Conservation (phyloP, 2,888 invertebrate genomes). For the Drosophila subsilvestris region DNA sequence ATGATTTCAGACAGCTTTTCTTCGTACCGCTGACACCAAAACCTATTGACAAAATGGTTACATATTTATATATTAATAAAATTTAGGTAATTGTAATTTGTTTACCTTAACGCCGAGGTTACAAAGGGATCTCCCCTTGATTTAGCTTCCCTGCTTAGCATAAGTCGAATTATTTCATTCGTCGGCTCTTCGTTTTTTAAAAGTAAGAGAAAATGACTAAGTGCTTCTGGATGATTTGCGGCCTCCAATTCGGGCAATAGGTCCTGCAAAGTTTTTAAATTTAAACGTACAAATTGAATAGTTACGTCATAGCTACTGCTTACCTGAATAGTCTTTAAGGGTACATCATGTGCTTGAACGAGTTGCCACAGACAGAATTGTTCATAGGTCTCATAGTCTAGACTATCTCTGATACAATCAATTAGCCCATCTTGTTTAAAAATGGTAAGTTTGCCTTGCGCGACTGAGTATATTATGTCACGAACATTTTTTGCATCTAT, state of each 20-base stretch:
- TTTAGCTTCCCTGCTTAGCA: constrained; percentile 91
- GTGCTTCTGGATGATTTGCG: constrained; percentile 95
- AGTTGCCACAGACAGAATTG: constrained; percentile 99
- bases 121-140: constrained; percentile 93
- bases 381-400: constrained; percentile 98
- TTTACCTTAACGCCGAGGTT: constrained; percentile 91
- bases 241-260: constrained; percentile 90
- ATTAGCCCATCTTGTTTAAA: constrained; percentile 91
- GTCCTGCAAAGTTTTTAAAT: constrained; percentile 66
- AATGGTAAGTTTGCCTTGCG: constrained; percentile 94
- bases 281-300: neutral
- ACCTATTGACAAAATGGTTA: constrained; percentile 81
- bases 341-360: constrained; percentile 96
- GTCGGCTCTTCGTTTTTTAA: constrained; percentile 96
- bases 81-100: neutral
- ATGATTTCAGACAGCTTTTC: constrained; percentile 94
- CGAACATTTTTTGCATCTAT: constrained; percentile 96
- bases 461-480: constrained; percentile 94
- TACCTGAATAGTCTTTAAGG: constrained; percentile 91
- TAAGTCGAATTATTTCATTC: constrained; percentile 92
- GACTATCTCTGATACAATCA: constrained; percentile 91
- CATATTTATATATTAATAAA: neutral
- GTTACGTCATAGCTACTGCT: neutral
- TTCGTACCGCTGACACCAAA: constrained; percentile 97
- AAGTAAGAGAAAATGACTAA: constrained; percentile 94